These are phyloP conservation scores for Anseranas semipalmata DNA, from an alignment of 2,113 vertebrate genomes.

Conservation along the genomic window DNA sequence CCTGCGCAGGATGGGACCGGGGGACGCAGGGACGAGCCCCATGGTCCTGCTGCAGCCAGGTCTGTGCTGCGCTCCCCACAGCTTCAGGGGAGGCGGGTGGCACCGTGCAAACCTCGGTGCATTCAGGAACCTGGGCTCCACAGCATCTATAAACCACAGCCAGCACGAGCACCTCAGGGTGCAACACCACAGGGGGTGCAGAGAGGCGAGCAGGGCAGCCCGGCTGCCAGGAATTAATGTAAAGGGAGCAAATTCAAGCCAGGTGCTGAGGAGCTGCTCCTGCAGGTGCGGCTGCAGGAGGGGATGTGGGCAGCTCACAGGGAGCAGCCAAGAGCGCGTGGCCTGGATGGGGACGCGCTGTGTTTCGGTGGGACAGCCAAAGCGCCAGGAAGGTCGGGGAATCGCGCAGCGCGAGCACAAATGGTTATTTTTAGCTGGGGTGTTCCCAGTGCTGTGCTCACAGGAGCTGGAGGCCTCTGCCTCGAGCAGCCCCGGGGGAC, in stretches of 20 bases:
- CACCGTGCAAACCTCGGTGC: not conserved
- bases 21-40: fast-evolving
- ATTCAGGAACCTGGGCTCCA: not conserved
- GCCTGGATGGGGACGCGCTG: no score
- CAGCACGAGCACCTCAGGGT: no score
- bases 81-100: not conserved
- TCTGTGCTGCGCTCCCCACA: not conserved
- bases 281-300: no score
- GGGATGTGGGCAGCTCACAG: not conserved
- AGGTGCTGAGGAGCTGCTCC: not conserved
- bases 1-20: fast-evolving
- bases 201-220: not conserved
- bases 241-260: fast-evolving
- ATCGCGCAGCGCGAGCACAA: not conserved
- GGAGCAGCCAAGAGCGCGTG: not conserved
- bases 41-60: not conserved
- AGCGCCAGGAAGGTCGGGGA: not conserved
- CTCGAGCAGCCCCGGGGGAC: fast-evolving
- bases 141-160: not conserved
- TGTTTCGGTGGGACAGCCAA: not conserved
- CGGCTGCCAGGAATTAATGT: not conserved
- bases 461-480: not conserved
- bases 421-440: not conserved
- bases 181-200: fast-evolving
- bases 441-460: not conserved